Evolutionary conservation across 2,888 invertebrate genomes (phyloP).

Genomic region (Drosophila nr. medialis): DNA sequence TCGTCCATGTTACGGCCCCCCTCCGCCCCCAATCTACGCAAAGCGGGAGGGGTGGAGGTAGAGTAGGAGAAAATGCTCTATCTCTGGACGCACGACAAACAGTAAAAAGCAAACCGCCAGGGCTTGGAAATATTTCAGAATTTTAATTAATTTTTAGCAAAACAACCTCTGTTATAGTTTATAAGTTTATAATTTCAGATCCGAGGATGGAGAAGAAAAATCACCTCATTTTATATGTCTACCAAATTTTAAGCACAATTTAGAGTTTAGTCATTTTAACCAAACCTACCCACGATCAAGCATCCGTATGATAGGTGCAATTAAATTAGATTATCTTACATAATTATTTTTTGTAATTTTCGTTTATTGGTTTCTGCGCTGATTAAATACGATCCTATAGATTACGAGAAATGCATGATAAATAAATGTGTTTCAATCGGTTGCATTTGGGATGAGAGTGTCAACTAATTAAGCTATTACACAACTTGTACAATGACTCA

Average conservation of each 20-base stretch:
- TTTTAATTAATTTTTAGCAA: constrained; percentile 23
- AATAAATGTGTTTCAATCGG: constrained; percentile 9
- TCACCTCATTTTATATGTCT: constrained; percentile 11
- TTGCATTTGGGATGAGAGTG: neutral
- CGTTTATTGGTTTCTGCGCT: constrained; percentile 25
- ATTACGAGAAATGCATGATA: constrained; percentile 15
- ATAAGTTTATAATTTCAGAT: neutral
- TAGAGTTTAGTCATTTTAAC: constrained; percentile 5
- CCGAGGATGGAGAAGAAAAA: neutral
- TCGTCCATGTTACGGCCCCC: constrained; percentile 9
- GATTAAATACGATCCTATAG: constrained; percentile 40
- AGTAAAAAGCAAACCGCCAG: neutral
- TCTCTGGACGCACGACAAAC: constrained; percentile 4
- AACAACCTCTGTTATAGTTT: constrained; percentile 9
- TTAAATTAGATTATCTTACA: neutral
- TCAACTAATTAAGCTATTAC: neutral
- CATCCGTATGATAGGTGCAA: neutral
- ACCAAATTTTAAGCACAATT: constrained; percentile 21
- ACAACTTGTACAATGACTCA: neutral
- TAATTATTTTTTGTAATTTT: neutral
- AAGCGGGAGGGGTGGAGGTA: neutral
- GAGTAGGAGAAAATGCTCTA: neutral
- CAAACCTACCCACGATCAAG: constrained; percentile 3
- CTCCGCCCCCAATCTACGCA: neutral
- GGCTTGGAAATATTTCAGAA: constrained; percentile 11